Evolutionary conservation across 2,113 vertebrate genomes (phyloP).

Genomic region (Pelecanus crispus): DNA sequence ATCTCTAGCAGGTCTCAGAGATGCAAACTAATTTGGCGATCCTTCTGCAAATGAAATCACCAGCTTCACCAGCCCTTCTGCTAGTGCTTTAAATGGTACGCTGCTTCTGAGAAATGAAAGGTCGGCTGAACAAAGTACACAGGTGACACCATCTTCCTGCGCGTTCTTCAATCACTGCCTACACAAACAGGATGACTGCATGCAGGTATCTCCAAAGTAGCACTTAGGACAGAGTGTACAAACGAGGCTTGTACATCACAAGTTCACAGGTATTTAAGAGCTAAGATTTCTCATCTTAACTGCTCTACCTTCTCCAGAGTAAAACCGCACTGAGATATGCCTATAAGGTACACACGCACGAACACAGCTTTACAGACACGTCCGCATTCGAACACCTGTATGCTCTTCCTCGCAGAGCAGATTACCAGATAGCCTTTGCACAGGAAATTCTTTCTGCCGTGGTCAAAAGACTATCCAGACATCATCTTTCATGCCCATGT

Average conservation of each 20-base stretch:
- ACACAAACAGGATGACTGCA: rapidly evolving
- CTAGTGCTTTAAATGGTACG: rapidly evolving
- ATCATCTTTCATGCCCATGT: rapidly evolving
- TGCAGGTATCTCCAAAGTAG: not conserved
- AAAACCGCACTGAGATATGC: rapidly evolving
- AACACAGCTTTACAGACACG: rapidly evolving
- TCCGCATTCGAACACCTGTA: rapidly evolving
- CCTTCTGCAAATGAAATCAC: not conserved
- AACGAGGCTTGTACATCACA: not conserved
- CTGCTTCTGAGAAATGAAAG: not conserved
- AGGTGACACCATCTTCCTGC: rapidly evolving
- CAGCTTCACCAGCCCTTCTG: not conserved
- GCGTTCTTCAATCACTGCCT: not conserved
- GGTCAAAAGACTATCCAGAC: too few relatives aligned
- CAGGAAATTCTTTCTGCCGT: not conserved
- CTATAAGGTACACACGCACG: rapidly evolving
- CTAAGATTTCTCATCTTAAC: not conserved
- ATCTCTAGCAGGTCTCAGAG: not conserved
- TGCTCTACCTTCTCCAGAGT: not conserved
- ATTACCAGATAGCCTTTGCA: not conserved
- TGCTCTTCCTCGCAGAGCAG: not conserved
- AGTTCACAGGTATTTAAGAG: not conserved
- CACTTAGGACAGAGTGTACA: rapidly evolving
- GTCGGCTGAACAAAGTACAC: rapidly evolving
- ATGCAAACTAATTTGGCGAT: not conserved